Base-by-base conservation (phyloP, 2,113 vertebrate species). In the Aphyosemion australe region DNA sequence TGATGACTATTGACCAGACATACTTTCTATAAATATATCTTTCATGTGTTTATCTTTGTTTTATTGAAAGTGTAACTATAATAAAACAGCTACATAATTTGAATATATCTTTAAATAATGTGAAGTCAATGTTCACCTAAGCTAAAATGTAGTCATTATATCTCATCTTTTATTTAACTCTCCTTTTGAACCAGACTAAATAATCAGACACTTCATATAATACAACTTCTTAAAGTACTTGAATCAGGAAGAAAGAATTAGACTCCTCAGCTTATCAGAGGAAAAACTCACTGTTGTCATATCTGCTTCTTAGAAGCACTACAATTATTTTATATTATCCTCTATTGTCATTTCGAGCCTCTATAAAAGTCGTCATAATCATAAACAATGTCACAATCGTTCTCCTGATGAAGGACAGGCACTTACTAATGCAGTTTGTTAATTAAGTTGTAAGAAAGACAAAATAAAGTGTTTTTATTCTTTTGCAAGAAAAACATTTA, bases 331-430 rank as follows among this genome's bases (percentile, higher is more conserved):
- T 5, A 16, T 26, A 42, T 43, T 54, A 42, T 54, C 6, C 21
- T 54, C 16, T 18, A 50, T 16, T 62, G 60, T 19, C 46, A 49
- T 62, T 49, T 45, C 1, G 1, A 9, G 8, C 15, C 61, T 26
- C 8, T 65, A 18, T 19, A 43, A 47, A 54, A 37, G 51, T 65
- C 42, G 39, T 47, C 10, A 15, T 47, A 65, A 55, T 55, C 12
- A 65, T 14, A 37, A 12, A 15, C 37, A 34, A 55, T 19, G 15
- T n/a, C 42, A 16, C 8, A 39, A 34, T 34, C 13, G n/a, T 14
- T 50, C 16, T n/a, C 12, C 12, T 46, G 26, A 54, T 55, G n/a
- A 54, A 65, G 41, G 9, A 55, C 20, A 16, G 37, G 21, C 26
- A 32, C n/a, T 55, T 46, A 11, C 32, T n/a, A 65, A 37, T 15